phyloP scores from a whole-genome alignment of 1,140 invertebrate genomes.

The Scaptomyza hsui region DNA sequence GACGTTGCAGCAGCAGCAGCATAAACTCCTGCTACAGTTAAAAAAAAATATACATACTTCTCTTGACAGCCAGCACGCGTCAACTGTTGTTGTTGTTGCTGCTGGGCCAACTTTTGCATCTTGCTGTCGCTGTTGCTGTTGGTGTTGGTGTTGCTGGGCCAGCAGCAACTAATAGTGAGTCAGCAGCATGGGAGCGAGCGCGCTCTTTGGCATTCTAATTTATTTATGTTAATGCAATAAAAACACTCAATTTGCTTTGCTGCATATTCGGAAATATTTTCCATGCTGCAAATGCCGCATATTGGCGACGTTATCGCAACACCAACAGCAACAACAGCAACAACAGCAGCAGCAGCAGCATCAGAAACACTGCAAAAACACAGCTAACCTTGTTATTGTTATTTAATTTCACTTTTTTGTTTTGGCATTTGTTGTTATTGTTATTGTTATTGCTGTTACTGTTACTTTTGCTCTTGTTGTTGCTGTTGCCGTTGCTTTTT shows the following conservation, averaged over 20 bases:
- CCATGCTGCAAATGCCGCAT: conserved; percentile 38
- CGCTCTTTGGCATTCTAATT: conserved; percentile 69
- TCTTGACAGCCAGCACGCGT: conserved; percentile 44
- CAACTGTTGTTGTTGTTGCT: conserved; percentile 33
- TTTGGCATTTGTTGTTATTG: conserved; percentile 38
- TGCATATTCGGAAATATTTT: conserved; percentile 60
- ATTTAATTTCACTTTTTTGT: conserved; percentile 76
- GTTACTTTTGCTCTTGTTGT: conserved; percentile 42
- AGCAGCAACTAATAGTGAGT: conserved; percentile 49
- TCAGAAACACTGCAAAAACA: conserved; percentile 42
- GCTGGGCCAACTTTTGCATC: conserved; percentile 30
- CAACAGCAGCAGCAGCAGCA: conserved; percentile 42
- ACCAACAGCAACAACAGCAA: conserved; percentile 31
- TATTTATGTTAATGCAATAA: conserved; percentile 82
- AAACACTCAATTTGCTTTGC: conserved; percentile 74
- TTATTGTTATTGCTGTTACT: conserved; percentile 47
- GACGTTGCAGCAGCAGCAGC: conserved; percentile 13
- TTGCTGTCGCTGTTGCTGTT: conserved; percentile 16
- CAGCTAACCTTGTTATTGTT: conserved; percentile 79
- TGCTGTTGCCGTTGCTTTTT: conserved; percentile 31
- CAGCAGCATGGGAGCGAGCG: conserved; percentile 40
- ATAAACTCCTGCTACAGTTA: not conserved
- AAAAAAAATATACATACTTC: conserved; percentile 1
- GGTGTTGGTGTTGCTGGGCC: conserved; percentile 21
- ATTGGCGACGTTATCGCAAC: conserved; percentile 61